Base-by-base conservation (phyloP, 2,888 invertebrate species). In the Polymixis lichenea region DNA sequence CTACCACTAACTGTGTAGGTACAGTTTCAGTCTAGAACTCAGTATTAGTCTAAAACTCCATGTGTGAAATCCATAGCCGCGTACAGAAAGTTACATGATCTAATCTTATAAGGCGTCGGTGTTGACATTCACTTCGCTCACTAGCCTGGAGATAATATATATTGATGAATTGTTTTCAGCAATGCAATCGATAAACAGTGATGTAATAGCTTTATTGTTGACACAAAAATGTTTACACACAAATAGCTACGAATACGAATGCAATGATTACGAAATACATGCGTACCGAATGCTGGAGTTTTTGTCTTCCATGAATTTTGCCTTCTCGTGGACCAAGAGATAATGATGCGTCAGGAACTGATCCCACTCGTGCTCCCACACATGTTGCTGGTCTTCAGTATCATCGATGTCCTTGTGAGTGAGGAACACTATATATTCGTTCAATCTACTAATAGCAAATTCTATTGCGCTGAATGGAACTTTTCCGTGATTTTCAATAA, bases 331-430 rank as follows among this genome's bases (percentile, higher is more conserved):
- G 92, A 98, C 97, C 92, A 98, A 90, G 74, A 97, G 93, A 94
- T 97, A 97, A 93, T 97, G 97, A 90, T 98, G 97, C 0, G 97
- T 97, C 5, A 98, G 95, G 90, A 99, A 98, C 88, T 98, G 98
- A 90, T 99, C 98, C 99, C 99, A 99, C 91, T 99, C 98, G 89
- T 98, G 98, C 84, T 98, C 98, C 98, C 98, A 98, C 64, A 98
- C 95, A 85, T 97, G 97, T 28, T 87, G 80, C 80, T 96, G 95
- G 69, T 97, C 97, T 87, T 98, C 98, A 5, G 98, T 97, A 84
- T 98, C 98, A 89, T 98, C 98, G 84, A 98, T 98, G 88, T 98
- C 98, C 89, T 97, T 97, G 91, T 98, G 98, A 43, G 97, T 97
- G 83, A 97, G 97, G 87, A 97, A 97, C 11, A 97, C 97, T n/a